Evolutionary conservation across 2,113 vertebrate species (phyloP).

Genomic region (Ictidomys tridecemlineatus): DNA sequence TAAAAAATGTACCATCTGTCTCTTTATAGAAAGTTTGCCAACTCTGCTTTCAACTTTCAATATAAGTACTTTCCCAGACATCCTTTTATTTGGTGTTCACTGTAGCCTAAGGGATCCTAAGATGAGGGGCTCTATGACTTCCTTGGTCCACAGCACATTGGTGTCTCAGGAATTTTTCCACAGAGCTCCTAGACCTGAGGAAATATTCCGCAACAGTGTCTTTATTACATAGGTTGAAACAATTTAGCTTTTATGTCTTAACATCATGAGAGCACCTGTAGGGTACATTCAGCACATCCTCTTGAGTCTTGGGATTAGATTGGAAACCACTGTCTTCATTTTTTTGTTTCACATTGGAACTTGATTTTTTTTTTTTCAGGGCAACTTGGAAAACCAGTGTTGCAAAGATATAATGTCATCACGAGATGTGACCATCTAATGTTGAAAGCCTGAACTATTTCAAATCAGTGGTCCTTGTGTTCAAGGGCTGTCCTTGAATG

Average conservation of each 20-base stretch:
- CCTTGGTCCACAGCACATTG: background rate
- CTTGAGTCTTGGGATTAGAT: background rate
- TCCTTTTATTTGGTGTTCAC: background rate
- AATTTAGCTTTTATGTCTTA: background rate
- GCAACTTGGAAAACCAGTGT: background rate
- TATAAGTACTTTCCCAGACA: background rate
- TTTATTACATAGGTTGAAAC: background rate
- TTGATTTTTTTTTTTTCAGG: background rate
- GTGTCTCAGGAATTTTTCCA: background rate
- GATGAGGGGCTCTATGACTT: background rate
- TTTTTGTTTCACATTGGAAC: background rate
- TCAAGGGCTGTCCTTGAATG: background rate
- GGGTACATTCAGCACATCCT: background rate
- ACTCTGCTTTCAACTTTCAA: background rate
- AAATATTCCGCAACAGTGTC: background rate
- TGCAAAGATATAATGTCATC: too few species aligned
- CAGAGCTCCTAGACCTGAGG: background rate
- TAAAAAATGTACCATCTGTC: background rate
- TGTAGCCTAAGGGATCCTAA: background rate
- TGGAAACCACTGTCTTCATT: background rate
- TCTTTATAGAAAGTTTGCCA: background rate
- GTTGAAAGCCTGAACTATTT: background rate
- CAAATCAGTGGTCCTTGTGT: rapidly evolving
- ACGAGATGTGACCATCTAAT: background rate
- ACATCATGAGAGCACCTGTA: background rate